These are phyloP conservation scores for Megalops atlanticus DNA, from an alignment of 2,113 vertebrate species.

Conservation along the genomic window DNA sequence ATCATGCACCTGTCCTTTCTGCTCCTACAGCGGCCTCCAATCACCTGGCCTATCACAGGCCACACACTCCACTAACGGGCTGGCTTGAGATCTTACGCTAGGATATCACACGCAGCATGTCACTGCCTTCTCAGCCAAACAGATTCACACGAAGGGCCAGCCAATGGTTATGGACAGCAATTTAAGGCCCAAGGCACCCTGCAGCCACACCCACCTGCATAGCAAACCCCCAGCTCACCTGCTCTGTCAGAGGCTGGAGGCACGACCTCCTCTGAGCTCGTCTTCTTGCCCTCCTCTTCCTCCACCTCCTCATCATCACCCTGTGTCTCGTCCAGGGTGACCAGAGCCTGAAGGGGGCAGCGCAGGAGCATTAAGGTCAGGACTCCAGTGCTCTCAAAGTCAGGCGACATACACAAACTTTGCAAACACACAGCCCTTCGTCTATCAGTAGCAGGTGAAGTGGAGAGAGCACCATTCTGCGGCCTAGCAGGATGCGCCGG, in stretches of 20 bases:
- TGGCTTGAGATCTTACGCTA: too few relatives aligned
- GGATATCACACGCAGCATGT: too few relatives aligned
- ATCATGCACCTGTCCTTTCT: too few relatives aligned
- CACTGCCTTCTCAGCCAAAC: too few relatives aligned
- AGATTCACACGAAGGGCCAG: too few relatives aligned
- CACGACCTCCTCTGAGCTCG: conserved; percentile 30
- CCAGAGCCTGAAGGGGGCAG: conserved; percentile 67
- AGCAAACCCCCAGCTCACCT: conserved; percentile 69
- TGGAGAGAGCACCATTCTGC: conserved; percentile 46
- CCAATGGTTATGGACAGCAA: too few relatives aligned
- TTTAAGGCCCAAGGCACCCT: conserved; percentile 54
- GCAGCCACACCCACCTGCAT: conserved; percentile 74
- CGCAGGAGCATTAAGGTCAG: too few relatives aligned
- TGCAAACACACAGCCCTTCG: not conserved
- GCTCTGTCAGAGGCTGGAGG: conserved; percentile 15
- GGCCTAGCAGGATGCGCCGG: too few relatives aligned
- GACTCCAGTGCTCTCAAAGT: too few relatives aligned
- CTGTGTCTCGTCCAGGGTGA: conserved; percentile 77
- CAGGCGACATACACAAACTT: too few relatives aligned
- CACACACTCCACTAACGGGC: too few relatives aligned
- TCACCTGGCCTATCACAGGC: too few relatives aligned
- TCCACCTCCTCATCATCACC: conserved; percentile 69
- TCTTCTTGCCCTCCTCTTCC: conserved; percentile 35
- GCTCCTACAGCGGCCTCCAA: not conserved
- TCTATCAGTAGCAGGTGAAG: not conserved